Conservation (phyloP, 1,140 invertebrate genomes). For the Hermetia illucens region DNA sequence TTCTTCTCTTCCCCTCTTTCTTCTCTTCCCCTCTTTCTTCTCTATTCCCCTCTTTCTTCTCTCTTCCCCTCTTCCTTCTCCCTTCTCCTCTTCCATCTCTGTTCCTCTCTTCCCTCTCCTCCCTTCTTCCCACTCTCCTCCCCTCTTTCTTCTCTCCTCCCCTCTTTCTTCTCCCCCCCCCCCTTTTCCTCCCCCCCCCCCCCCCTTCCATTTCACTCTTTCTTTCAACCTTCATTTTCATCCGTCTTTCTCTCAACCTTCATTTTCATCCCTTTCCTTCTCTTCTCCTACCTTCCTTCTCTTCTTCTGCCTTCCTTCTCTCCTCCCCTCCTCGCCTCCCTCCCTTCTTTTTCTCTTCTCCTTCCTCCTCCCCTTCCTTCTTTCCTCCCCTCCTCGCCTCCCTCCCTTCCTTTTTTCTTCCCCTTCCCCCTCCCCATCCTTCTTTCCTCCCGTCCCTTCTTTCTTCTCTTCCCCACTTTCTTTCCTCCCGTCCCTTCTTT, state of each 20-base stretch:
- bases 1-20: neutral
- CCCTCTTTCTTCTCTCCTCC: constrained; percentile 6
- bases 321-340: neutral
- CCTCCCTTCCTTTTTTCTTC: neutral
- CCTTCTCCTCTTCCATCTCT: neutral
- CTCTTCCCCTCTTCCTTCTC: neutral
- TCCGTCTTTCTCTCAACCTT: constrained; percentile 14
- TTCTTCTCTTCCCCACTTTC: neutral
- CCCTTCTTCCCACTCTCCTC: constrained; percentile 4
- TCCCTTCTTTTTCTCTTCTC: neutral
- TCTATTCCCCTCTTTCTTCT: neutral
- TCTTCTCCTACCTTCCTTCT: constrained; percentile 7
- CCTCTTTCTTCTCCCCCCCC: constrained; percentile 9
- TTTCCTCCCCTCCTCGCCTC: neutral
- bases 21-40: neutral
- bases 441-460: neutral
- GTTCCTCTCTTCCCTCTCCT: neutral
- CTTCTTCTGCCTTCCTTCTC: neutral
- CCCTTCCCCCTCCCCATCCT: neutral
- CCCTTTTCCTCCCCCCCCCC: constrained; percentile 9
- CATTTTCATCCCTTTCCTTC: constrained; percentile 9
- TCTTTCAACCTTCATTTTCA: constrained; percentile 9
- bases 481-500: no score
- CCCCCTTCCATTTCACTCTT: constrained; percentile 2
- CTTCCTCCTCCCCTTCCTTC: neutral